These are phyloP conservation scores for Helicoverpa zea DNA, from an alignment of 1,140 invertebrate genomes.

Conservation along the genomic window DNA sequence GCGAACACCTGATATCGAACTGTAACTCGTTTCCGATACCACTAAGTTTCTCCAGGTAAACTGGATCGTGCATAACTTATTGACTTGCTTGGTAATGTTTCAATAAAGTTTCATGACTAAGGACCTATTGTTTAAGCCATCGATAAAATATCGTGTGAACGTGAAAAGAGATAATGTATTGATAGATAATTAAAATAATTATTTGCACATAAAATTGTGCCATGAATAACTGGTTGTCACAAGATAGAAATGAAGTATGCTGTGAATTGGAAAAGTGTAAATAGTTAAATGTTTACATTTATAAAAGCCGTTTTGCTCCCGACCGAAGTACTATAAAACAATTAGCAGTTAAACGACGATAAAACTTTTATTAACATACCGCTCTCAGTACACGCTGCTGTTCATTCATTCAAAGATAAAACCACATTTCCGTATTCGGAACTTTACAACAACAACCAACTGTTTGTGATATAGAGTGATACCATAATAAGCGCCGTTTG, in stretches of 20 bases:
- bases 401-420: too few species aligned
- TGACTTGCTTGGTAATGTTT: neutral
- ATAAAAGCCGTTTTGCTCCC: too few species aligned
- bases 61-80: neutral
- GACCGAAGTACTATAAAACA: too few species aligned
- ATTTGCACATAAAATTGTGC: neutral
- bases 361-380: too few species aligned
- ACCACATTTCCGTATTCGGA: neutral
- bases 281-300: too few species aligned
- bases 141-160: neutral
- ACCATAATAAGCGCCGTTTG: neutral
- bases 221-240: too few species aligned
- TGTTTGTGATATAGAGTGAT: conserved; percentile 11
- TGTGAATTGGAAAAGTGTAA: too few species aligned
- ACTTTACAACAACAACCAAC: neutral
- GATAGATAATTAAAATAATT: neutral
- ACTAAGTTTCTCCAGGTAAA: conserved; percentile 5
- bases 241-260: too few species aligned
- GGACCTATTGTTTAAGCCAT: neutral
- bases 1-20: neutral
- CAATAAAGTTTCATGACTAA: neutral
- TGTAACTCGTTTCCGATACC: neutral
- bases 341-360: too few species aligned
- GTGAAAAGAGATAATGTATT: neutral
- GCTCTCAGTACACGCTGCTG: too few species aligned